A percentile compares a stretch with the other conserved stretches of the same genome.
Evolutionary conservation across 2,797 vertebrate genomes (phyloP).

Genomic region (Naso thynnoides): DNA sequence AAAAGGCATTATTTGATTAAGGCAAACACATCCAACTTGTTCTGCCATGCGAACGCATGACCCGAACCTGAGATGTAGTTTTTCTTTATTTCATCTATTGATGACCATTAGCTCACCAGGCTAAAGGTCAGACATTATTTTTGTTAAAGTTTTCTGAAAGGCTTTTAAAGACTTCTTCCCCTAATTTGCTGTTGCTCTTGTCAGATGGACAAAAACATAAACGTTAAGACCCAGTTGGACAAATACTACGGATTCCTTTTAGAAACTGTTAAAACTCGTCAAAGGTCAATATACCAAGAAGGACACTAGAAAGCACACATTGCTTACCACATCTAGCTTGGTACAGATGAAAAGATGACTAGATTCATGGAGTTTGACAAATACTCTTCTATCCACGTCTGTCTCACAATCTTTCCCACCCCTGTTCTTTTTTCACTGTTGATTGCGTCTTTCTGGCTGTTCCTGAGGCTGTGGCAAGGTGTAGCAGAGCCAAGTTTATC

Average conservation of each 20-base stretch:
- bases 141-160: too few species aligned
- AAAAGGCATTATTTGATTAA: too few species aligned
- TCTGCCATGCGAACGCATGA: not conserved
- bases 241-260: not conserved
- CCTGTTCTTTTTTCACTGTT: conserved; percentile 10
- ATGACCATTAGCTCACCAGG: not conserved
- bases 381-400: not conserved
- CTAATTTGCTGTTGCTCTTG: too few species aligned
- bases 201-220: too few species aligned
- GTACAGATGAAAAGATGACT: conserved; percentile 12
- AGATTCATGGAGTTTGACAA: conserved; percentile 19
- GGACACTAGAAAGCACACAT: not conserved
- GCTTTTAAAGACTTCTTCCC: too few species aligned
- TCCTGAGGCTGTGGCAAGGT: conserved; percentile 16
- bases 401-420: conserved; percentile 1
- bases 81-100: not conserved
- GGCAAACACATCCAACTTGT: too few species aligned
- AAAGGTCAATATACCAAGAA: not conserved
- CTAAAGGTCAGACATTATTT: not conserved
- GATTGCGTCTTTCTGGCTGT: conserved; percentile 28
- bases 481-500: conserved; percentile 50
- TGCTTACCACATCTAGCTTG: not conserved
- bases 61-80: not conserved
- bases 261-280: not conserved
- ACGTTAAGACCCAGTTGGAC: too few species aligned